Base-by-base conservation (phyloP, 2,113 vertebrate genomes). In the Notiomystis cincta region DNA sequence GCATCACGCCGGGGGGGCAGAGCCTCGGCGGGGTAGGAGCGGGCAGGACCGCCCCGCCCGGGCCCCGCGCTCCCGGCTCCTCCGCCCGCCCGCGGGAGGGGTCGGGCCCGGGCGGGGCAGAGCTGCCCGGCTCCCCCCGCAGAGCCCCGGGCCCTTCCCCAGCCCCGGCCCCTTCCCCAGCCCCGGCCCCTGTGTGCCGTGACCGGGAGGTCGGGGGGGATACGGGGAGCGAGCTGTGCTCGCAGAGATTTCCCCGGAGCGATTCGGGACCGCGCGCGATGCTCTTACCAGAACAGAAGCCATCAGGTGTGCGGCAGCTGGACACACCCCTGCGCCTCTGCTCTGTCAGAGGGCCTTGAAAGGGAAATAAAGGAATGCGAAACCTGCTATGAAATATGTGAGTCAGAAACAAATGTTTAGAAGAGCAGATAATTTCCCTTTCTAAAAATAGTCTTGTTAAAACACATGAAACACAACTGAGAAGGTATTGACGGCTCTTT, bases 201-300 rank as follows among this genome's bases (percentile, higher is more conserved):
- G 47, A 3, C 31, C 38, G 4, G 33, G 47, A 10, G 7, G 7
- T 5, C 67, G 17, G 48, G 31, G 11, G 15, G n/a, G n/a, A 7
- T 13, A 3, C 19, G 35, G 12, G 27, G 18, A 7, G 5, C 0
- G 35, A 31, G 6, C 4, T 22, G 20, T 0, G 18, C 33, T 18
- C 3, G 10, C 64, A 2, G 61, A 20, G 56, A 1, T 13, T 12
- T 15, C 45, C 40, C 45, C 2, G 37, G 1, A 20, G 60, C 31
- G 6, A 7, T 11, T 18, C 5, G 20, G 76, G 37, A 2, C n/a
- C 2, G 66, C 7, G 1, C 11, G 6, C 12, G 3, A 3, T 12
- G 83, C 48, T 50, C 20, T 2, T 8, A 8, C 4, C 44, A 10
- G 20, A 19, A 8, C 37, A 76, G 10, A 67, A 5, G 13, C 61